Evolutionary conservation across 2,888 invertebrate genomes (phyloP).

Genomic region (Chloromyia formosa): DNA sequence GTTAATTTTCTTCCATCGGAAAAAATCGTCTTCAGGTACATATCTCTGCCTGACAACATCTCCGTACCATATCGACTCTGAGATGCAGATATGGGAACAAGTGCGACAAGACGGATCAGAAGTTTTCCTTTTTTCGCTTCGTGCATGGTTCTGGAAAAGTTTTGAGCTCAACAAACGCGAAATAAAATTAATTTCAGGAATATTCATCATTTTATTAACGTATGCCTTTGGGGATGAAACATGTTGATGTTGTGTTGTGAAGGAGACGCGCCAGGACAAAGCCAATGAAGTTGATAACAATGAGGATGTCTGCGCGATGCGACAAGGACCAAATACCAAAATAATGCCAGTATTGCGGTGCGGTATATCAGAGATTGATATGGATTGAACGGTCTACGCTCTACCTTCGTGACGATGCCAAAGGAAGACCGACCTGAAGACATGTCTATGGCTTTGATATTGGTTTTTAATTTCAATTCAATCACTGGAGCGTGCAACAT

Average conservation of each 20-base stretch:
- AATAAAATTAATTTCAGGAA: constrained; percentile 49
- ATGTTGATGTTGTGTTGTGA: constrained; percentile 5
- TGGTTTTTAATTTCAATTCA: constrained; percentile 49
- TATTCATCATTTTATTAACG: constrained; percentile 48
- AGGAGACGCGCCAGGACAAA: background rate
- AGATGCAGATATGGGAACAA: background rate
- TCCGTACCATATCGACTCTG: background rate
- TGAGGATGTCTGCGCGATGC: background rate
- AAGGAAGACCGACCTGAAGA: constrained; percentile 1
- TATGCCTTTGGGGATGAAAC: constrained; percentile 44
- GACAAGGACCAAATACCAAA: background rate
- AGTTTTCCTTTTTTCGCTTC: background rate
- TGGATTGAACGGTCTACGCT: background rate
- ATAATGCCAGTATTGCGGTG: background rate
- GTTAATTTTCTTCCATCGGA: no score
- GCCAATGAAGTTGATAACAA: constrained; percentile 3
- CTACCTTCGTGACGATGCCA: background rate
- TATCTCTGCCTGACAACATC: background rate
- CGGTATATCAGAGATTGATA: constrained; percentile 9
- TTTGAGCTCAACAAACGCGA: constrained; percentile 17
- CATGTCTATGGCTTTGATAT: constrained; percentile 49
- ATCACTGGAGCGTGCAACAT: constrained; percentile 44
- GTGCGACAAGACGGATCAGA: background rate
- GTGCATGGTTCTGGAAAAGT: background rate
- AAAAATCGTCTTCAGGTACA: no score